Conservation (phyloP, 2,888 invertebrate species). For the Halictus quadricinctus region DNA sequence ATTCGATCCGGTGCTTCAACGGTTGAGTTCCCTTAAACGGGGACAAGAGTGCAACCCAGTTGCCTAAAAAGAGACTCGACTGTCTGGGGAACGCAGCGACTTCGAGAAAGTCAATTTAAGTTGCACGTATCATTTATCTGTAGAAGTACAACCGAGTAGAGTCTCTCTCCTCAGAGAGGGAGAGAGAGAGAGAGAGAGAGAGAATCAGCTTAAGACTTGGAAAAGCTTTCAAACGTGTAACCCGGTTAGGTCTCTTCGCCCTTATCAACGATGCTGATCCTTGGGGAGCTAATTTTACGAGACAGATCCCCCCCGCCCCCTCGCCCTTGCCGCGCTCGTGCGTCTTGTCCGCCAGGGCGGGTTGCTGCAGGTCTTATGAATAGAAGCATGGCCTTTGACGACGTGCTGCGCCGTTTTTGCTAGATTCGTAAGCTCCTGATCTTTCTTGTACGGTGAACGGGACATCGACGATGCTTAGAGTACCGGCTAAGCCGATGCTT, state of each 20-base stretch:
- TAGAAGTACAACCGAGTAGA: background rate
- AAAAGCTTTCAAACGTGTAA: constrained; percentile 5
- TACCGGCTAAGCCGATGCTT: background rate
- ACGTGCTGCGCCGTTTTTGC: background rate
- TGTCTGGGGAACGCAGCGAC: constrained; percentile 3
- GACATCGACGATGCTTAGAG: constrained; percentile 5
- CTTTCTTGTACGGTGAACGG: background rate
- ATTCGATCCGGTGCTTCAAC: background rate
- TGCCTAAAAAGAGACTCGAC: background rate
- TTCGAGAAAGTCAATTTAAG: constrained; percentile 1
- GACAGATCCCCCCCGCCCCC: background rate
- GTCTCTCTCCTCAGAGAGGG: background rate
- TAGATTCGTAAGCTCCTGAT: background rate
- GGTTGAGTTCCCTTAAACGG: background rate
- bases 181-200: background rate
- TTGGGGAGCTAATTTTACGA: background rate
- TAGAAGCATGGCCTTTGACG: constrained; percentile 9
- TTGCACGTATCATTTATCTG: background rate
- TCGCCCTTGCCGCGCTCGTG: too few species aligned
- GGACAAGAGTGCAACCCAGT: background rate
- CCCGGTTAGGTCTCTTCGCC: constrained; percentile 10
- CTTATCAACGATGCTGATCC: constrained; percentile 3
- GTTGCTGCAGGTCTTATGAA: background rate
- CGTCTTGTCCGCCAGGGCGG: background rate
- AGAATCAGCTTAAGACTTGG: background rate